Evolutionary conservation across 2,113 vertebrate genomes (phyloP).

Genomic region (Pithys albifrons): DNA sequence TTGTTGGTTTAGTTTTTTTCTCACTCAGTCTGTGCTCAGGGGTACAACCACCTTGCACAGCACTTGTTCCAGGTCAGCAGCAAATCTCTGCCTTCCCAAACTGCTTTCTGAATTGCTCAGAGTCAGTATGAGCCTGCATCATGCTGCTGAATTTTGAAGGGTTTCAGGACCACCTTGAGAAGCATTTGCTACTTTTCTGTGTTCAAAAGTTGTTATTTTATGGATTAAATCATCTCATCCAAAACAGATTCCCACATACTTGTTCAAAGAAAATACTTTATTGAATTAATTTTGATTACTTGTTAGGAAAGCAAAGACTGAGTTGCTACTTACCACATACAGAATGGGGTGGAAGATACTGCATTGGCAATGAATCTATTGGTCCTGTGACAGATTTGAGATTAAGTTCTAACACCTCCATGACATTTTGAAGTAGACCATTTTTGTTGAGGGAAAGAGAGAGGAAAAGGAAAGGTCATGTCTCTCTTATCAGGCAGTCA

Average conservation of each 20-base stretch:
- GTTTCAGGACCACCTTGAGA: not conserved
- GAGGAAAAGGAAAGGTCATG: conserved; percentile 71
- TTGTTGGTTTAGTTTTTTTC: not conserved
- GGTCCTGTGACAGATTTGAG: conserved; percentile 65
- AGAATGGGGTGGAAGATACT: not conserved
- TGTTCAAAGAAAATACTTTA: not conserved
- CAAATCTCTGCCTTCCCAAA: not conserved
- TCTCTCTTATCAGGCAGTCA: conserved; percentile 71
- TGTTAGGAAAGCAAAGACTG: not conserved
- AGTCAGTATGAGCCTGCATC: not conserved
- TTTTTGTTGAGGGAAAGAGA: conserved; percentile 67
- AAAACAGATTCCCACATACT: not conserved
- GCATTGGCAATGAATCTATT: conserved; percentile 62
- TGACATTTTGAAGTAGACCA: conserved; percentile 74
- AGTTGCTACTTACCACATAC: not conserved
- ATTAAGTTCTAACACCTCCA: conserved; percentile 67
- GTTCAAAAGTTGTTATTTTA: not conserved
- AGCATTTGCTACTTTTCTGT: not conserved
- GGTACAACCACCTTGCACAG: accelerated
- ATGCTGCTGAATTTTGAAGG: not conserved
- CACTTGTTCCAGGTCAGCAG: not conserved
- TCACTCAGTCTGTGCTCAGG: not conserved
- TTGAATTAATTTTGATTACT: not conserved
- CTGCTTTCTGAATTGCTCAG: not conserved
- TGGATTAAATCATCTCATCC: not conserved